phyloP scores from a whole-genome alignment of 1,140 invertebrate species.

The Lethocerus indicus region DNA sequence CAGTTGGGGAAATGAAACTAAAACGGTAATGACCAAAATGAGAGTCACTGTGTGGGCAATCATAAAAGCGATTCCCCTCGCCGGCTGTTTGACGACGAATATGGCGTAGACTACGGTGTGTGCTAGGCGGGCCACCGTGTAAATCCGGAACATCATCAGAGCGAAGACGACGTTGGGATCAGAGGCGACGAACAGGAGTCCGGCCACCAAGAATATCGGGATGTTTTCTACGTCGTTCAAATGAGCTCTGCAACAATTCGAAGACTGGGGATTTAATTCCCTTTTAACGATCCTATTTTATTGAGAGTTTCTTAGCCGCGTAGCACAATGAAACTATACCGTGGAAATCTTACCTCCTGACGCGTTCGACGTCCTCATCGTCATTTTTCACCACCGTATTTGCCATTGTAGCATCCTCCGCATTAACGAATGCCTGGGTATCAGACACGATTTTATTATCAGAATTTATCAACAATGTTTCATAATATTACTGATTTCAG shows the following conservation, averaged over 20 bases:
- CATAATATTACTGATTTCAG: no score
- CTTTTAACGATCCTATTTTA: no score
- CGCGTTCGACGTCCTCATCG: slow-evolving; percentile 36
- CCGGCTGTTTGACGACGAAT: slow-evolving; percentile 33
- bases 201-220: slow-evolving; percentile 41
- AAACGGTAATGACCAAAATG: no score
- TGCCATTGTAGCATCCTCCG: slow-evolving; percentile 30
- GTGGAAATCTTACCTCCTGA: slow-evolving; percentile 25
- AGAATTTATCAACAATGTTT: no score
- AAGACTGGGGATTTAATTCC: no score
- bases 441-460: no score
- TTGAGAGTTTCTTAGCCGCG: no score
- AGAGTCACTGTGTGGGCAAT: no score
- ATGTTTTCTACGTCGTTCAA: slow-evolving; percentile 63
- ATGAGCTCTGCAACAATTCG: slow-evolving; percentile 29
- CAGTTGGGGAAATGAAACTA: no score
- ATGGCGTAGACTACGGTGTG: slow-evolving; percentile 42
- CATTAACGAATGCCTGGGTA: slow-evolving; percentile 41
- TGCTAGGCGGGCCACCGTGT: slow-evolving; percentile 32
- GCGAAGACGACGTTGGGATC: slow-evolving; percentile 32
- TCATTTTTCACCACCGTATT: slow-evolving; percentile 29
- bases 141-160: slow-evolving; percentile 36
- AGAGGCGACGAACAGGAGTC: slow-evolving; percentile 40
- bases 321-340: no score
- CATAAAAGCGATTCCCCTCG: slow-evolving; percentile 32